These are phyloP conservation scores for Heteropelma amictum DNA, from an alignment of 2,888 invertebrate species.

Conservation along the genomic window DNA sequence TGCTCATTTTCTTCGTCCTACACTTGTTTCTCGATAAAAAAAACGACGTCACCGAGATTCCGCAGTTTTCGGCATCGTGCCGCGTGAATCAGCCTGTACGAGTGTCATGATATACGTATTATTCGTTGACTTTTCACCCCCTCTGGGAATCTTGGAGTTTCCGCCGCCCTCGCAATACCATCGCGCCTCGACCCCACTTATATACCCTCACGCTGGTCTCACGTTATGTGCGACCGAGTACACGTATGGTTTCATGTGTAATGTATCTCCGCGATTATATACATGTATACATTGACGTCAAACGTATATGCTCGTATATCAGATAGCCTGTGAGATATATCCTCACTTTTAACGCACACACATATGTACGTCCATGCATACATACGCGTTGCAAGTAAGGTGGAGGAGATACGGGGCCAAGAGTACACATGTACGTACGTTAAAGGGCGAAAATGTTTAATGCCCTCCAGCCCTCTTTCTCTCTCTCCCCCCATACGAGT, in stretches of 20 bases:
- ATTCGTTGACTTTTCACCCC: conserved; percentile 33
- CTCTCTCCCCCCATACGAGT: background rate
- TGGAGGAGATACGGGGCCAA: background rate
- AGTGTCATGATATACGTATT: background rate
- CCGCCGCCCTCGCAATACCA: conserved; percentile 51
- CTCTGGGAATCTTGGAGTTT: conserved; percentile 51
- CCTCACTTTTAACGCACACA: conserved; percentile 4
- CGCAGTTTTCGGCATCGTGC: too few species aligned
- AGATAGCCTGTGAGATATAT: conserved; percentile 39
- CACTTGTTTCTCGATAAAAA: conserved; percentile 9
- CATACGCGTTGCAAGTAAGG: background rate
- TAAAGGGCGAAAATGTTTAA: conserved; percentile 42
- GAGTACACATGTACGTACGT: conserved; percentile 24
- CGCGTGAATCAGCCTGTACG: background rate
- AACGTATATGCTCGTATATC: conserved; percentile 47
- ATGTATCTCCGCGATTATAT: conserved; percentile 60
- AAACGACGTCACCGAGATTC: background rate
- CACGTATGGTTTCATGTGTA: conserved; percentile 72
- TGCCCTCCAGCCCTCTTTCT: conserved; percentile 28
- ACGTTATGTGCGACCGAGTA: conserved; percentile 55
- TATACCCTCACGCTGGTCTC: conserved; percentile 49
- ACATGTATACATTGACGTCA: conserved; percentile 6
- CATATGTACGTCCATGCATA: background rate
- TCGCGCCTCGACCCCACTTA: conserved; percentile 42
- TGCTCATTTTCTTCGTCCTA: background rate